Base-by-base conservation (phyloP, 2,113 vertebrate genomes). In the Gila orcuttii region DNA sequence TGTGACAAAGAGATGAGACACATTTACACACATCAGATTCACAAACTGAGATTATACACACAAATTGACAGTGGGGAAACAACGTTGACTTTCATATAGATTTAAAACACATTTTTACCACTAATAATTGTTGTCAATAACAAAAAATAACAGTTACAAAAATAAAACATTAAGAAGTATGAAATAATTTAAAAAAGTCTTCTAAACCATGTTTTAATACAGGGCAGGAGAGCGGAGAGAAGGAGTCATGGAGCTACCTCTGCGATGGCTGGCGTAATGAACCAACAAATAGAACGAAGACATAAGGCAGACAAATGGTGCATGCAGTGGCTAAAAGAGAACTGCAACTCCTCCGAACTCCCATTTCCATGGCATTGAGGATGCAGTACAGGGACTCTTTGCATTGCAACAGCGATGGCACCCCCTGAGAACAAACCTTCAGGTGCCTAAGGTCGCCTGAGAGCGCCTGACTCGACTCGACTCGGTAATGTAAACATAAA, bases 111-210 rank as follows among this genome's bases (percentile, higher is more conserved):
- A 59, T 76, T 93, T 94, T 95, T 95, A 96, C 90, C 95, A 94
- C 95, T 95, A 96, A 94, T 96, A 86, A 95, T 95, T 94, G 96
- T 94, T 91, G 93, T 96, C 95, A 92, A 96, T 95, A 93, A 94
- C 92, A 93, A 96, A 96, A 96, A 93, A 94, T 96, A 80, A 82
- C 79, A 87, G 47, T 83, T 83, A 83, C 82, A 86, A 86, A 95
- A 95, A 91, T 89, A 93, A 94, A 91, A 93, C 95, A 95, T 94
- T 93, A 92, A 93, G 96, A 96, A 96, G 96, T 96, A 96, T 96
- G 96, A 98, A 99, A 99, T 98, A 99, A 99, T 97, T 99, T 99
- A 99, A 96, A 98, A 57, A 96, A 96, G 92, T 94, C 93, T 93
- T 93, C 88, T 92, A 93, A 93, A 93, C 92, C 90, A 86, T 82